phyloP scores from a whole-genome alignment of 2,797 vertebrate species.

The Phyllotis vaccarum region DNA sequence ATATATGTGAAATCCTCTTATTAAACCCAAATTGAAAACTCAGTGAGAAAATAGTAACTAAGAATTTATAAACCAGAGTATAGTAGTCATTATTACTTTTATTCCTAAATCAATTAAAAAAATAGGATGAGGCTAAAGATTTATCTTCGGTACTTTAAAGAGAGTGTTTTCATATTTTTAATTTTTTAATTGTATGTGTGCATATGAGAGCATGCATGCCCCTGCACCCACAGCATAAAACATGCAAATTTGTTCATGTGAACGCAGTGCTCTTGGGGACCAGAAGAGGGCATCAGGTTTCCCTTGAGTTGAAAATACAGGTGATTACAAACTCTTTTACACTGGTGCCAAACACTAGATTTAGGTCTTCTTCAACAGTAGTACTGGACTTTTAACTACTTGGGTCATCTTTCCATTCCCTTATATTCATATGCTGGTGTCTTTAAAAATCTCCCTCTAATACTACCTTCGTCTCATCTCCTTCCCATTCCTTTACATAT shows the following conservation, averaged over 20 bases:
- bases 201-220: background rate
- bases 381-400: background rate
- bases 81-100: background rate
- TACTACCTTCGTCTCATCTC: background rate
- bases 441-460: background rate
- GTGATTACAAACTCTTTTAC: background rate
- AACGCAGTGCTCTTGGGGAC: background rate
- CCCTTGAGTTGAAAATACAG: background rate
- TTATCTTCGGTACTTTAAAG: constrained; percentile 6
- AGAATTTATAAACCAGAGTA: background rate
- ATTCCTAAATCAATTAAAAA: background rate
- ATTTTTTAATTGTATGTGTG: background rate
- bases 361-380: background rate
- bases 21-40: constrained; percentile 9
- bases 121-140: background rate
- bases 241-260: background rate
- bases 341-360: background rate
- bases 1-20: background rate
- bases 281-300: constrained; percentile 18
- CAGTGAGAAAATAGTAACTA: background rate
- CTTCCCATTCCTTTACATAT: constrained; percentile 6
- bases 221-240: background rate
- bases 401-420: background rate
- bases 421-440: background rate
- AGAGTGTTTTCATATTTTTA: background rate